A percentile compares a stretch with the other conserved stretches of the same genome.
These are phyloP conservation scores for Corynorhinus townsendii DNA, from an alignment of 2,113 vertebrate species.

Conservation along the genomic window DNA sequence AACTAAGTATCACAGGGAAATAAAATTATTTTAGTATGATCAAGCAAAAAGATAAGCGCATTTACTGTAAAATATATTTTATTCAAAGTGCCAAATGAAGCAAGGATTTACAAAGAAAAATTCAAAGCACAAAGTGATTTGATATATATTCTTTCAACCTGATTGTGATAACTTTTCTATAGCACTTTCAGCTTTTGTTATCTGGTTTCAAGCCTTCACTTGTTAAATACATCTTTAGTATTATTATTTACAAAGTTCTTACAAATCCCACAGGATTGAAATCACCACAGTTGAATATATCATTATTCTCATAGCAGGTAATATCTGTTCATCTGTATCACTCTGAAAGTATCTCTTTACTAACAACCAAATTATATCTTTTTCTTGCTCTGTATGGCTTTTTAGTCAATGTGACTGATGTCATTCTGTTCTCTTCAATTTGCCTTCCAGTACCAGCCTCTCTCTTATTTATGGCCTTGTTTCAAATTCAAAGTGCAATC, in stretches of 20 bases:
- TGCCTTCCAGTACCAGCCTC: neutral
- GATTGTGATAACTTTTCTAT: conserved; percentile 42
- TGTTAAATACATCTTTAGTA: conserved; percentile 45
- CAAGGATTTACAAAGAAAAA: conserved; percentile 41
- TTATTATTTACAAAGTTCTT: conserved; percentile 53
- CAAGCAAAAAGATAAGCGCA: conserved; percentile 34
- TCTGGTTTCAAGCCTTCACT: neutral
- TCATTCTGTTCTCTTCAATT: neutral
- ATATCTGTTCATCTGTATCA: neutral
- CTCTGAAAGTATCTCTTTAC: neutral
- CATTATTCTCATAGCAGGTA: conserved; percentile 19
- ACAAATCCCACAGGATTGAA: neutral
- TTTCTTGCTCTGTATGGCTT: neutral
- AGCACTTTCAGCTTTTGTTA: conserved; percentile 9
- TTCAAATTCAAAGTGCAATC: neutral
- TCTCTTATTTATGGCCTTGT: neutral
- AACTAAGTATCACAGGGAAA: neutral
- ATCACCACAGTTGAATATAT: neutral
- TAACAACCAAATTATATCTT: neutral
- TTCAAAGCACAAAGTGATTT: conserved; percentile 22
- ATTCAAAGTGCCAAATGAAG: conserved; percentile 27
- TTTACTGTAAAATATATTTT: conserved; percentile 13
- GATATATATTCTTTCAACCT: neutral
- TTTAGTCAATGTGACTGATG: neutral
- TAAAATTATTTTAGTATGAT: conserved; percentile 39